Base-by-base conservation (phyloP, 2,113 vertebrate species). In the Neopipo cinnamomea region DNA sequence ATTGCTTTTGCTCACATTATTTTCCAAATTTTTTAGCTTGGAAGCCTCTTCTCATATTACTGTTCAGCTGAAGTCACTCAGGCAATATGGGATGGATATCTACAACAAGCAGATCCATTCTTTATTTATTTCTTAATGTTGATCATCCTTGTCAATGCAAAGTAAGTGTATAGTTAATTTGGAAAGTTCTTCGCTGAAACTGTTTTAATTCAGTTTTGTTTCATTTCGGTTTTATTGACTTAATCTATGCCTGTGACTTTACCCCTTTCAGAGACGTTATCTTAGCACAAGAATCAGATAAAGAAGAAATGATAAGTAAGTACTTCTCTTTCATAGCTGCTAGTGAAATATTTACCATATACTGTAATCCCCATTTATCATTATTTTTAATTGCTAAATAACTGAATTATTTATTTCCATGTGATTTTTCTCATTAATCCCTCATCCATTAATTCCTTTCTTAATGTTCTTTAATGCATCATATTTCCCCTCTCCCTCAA, bases 111-210 rank as follows among this genome's bases (percentile, higher is more conserved):
- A 20, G 99, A 99, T 97, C 99, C 99, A 77, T 99, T 99, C 97
- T 98, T 99, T 96, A 98, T 99, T 98, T 99, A 99, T 98, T 99
- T 99, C 96, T 98, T 99, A 96, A 99, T 99, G 99, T 98, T 99
- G 93, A 98, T 99, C 98, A 99, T 99, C 96, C 99, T 99, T 90
- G 99, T 99, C 96, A 99, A 99, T 96, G 98, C 99, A 98, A 99
- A 99, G 99, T 99, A 98, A 94, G 99, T 98, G 82, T 83, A 12
- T 67, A 47, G 18, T 89, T 94, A 42, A 42, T 84, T 44, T 37
- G 33, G 68, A 19, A 17, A 19, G 5, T 84, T 58, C 68, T 22
- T 95, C 97, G 66, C 68, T 92, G 37, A 42, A 31, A 46, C 28
- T 55, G 18, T 71, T 89, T 81, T 70, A 86, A 65, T 55, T 21